Base-by-base conservation (phyloP, 2,797 vertebrate genomes). In the Tadarida brasiliensis region DNA sequence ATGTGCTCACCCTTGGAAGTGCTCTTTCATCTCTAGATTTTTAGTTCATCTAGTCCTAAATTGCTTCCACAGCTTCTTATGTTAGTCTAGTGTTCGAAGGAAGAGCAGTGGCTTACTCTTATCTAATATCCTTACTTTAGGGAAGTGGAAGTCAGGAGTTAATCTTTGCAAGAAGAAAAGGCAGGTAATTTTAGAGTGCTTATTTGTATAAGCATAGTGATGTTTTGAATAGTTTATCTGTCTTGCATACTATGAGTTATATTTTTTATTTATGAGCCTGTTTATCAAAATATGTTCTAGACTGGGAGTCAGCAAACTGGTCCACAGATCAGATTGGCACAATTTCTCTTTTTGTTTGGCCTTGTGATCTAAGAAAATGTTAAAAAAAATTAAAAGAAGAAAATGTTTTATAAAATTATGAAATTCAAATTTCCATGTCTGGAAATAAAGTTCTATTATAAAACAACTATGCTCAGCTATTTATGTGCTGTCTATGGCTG, bases 221-320 rank as follows among this genome's bases (percentile, higher is more conserved):
- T 95, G 17, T 91, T 93, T 88, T 77, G 28, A 93, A 51, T 80
- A 90, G 51, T 59, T 65, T 87, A 91, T 93, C 28, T 94, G 11
- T 92, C 17, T 71, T 80, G 10, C 44, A 59, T 86, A 49, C 2
- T 70, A 91, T 22, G 83, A 93, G 9, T 47, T 65, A n/a, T 28
- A 14, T n/a, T 68, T 74, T 92, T 74, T 81, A n/a, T 56, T 85
- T 94, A 83, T 33, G 90, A 78, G 19, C 17, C n/a, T 67, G 22
- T 92, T 90, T 80, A 82, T 82, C 15, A 87, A 70, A 87, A 35
- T 82, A 47, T 6, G 39, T 4, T 19, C 17, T 87, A 81, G 24
- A 56, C 30, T 39, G 87, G 33, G 28, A n/a, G 65, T 73, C 30
- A 30, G n/a, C 44, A 54, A 82, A 85, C 57, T 87, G 19, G 39